A percentile compares a stretch with the other conserved stretches of the same genome.
Conservation (phyloP, 2,113 vertebrate genomes). For the Fulica atra region DNA sequence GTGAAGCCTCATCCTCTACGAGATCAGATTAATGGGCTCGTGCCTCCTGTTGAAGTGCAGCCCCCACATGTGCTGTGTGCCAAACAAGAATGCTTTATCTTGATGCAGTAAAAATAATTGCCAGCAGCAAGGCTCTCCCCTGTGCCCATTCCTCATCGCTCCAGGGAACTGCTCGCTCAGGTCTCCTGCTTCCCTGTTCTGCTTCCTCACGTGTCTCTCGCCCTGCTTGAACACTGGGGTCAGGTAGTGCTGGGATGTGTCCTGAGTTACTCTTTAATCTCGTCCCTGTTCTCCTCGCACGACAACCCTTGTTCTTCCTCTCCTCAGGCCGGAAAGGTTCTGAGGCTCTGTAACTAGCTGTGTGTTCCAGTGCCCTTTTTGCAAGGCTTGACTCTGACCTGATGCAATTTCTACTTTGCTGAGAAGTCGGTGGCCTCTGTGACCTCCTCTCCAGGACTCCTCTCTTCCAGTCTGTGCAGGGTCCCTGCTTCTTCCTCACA, state of each 20-base stretch:
- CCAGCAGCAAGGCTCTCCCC: not conserved
- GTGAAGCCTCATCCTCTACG: not conserved
- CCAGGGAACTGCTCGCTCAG: not conserved
- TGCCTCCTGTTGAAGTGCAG: not conserved
- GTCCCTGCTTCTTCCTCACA: not conserved
- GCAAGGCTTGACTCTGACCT: not conserved
- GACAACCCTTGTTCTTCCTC: not conserved
- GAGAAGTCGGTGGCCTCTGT: not conserved
- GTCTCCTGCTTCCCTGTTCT: not conserved
- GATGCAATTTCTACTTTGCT: not conserved
- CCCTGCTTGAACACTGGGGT: not conserved
- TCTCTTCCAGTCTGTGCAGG: not conserved
- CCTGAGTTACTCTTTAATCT: not conserved
- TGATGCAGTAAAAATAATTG: slow-evolving; percentile 20
- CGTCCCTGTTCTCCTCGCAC: not conserved
- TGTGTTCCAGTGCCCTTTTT: not conserved
- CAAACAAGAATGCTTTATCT: slow-evolving; percentile 27
- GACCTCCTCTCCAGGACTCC: not conserved
- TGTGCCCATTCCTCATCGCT: not conserved
- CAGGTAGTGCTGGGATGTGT: not conserved
- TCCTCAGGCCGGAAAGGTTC: not conserved
- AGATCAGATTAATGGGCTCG: slow-evolving; percentile 26
- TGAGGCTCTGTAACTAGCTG: not conserved
- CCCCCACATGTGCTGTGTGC: slow-evolving; percentile 1
- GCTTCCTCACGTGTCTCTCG: not conserved